Evolutionary conservation across 2,888 invertebrate genomes (phyloP).

Genomic region (Hemaris fuciformis): DNA sequence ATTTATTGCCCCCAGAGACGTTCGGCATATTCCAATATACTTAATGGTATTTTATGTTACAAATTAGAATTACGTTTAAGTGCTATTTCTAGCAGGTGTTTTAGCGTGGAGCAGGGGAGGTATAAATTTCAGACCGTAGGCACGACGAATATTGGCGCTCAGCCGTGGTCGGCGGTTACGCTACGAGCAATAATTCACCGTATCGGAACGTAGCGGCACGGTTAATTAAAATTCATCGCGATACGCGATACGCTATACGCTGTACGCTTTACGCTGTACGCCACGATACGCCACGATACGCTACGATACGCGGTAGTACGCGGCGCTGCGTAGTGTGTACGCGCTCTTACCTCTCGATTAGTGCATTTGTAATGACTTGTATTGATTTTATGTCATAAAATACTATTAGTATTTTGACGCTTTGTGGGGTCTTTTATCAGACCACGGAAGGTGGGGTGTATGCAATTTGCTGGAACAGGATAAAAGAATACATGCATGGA

Average conservation of each 20-base stretch:
- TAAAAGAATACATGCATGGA: too few relatives aligned
- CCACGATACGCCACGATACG: background rate
- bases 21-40: too few relatives aligned
- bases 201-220: conserved; percentile 10
- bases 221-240: conserved; percentile 29
- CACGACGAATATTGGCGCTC: conserved; percentile 1
- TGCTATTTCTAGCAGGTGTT: background rate
- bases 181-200: conserved; percentile 7
- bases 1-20: too few relatives aligned
- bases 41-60: too few relatives aligned
- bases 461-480: too few relatives aligned
- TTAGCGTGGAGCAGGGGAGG: background rate
- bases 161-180: conserved; percentile 1
- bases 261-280: background rate
- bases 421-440: too few relatives aligned
- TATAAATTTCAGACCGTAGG: background rate
- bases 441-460: too few relatives aligned
- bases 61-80: too few relatives aligned
- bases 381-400: background rate
- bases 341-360: conserved; percentile 26
- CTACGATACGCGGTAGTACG: background rate
- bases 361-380: conserved; percentile 3
- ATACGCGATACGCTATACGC: background rate
- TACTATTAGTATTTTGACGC: too few relatives aligned
- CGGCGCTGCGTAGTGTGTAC: conserved; percentile 19